Evolutionary conservation across 1,140 invertebrate species (phyloP), one percentile per base, ranked within the genome.

Genomic region (Nomia melanderi): DNA sequence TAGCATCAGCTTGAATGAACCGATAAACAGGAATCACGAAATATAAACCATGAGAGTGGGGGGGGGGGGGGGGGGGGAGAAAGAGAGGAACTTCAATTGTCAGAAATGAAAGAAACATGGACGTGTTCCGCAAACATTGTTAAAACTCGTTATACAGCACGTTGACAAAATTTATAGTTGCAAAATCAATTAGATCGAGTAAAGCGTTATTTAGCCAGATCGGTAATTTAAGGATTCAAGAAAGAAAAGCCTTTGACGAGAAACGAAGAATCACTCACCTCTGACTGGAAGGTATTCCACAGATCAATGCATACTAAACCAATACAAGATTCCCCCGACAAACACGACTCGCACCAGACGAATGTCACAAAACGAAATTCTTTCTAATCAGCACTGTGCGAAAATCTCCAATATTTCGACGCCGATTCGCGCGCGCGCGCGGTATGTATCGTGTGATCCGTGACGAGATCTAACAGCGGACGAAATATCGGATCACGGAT

Each of bases 111-210:
- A n/a, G 8, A 41, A 57, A 33, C 20, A n/a, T 3, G 1, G 5
- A 2, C 0, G 12, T 8, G 11, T 47, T 33, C 27, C 25, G 36
- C 53, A 5, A 47, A 39, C 39, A 39, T 23, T 73, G 29, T 7
- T 4, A 17, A 29, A 64, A 64, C 50, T 31, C 62, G 14, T 12
- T 8, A n/a, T n/a, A n/a, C n/a, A n/a, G n/a, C 14, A 8, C 20
- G 6, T 41, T 54, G n/a, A 70, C 47, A 54, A 71, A 77, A 20
- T 44, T 12, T 14, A 33, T 57, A 57, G 75, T 77, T 77, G 57
- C 75, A n/a, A n/a, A n/a, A n/a, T n/a, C n/a, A n/a, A n/a, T n/a
- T n/a, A n/a, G n/a, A n/a, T n/a, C n/a, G n/a, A n/a, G n/a, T 33
- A 25, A 56, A 39, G 17, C n/a, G 41, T 33, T 2, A 29, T 56